Evolutionary conservation across 2,888 invertebrate species (phyloP), one percentile per base, ranked within the genome.

Genomic region (Xestia c-nigrum): DNA sequence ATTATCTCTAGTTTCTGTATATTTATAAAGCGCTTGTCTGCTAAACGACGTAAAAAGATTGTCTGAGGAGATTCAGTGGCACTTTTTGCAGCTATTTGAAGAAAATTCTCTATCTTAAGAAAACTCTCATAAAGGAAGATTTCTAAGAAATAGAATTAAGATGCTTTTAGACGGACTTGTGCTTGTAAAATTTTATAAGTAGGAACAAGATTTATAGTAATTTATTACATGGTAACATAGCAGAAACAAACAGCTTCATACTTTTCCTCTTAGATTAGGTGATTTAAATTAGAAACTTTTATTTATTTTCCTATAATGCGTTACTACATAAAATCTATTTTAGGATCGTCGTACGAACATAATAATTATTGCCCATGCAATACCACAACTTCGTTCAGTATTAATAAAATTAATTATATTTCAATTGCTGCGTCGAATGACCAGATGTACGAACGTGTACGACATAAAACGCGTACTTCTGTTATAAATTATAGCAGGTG

Each of bases 31-130:
- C 38, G 71, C 64, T 73, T 76, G 55, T 50, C 55, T 71, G 46
- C 64, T 73, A 71, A 80, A 80, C 61, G 81, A 80, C 57, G 73
- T 57, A 69, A 84, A 83, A 84, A 84, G 61, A 76, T 80, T 52
- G n/a, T 47, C 55, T 14, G 43, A 46, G 38, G 10, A 65, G 70
- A 71, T 74, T 71, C 50, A 31, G 40, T 64, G 43, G 64, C 47
- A 74, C 19, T 75, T 67, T 68, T 73, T 76, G 61, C 43, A 52
- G 72, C 46, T 57, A 71, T 57, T n/a, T 57, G 31, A 40, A 47
- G 70, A 61, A 64, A 64, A 68, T 67, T 52, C 31, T 43, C 24
- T 73, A 57, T 66, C 38, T 46, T 12, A 52, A 31, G 63, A 55
- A 63, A 68, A 52, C 43, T 47, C 46, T 65, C 12, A 9, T 16